Percentiles rank a stretch among this genome's conserved stretches.
phyloP scores from a whole-genome alignment of 2,113 vertebrate genomes.

The Oriolus oriolus region DNA sequence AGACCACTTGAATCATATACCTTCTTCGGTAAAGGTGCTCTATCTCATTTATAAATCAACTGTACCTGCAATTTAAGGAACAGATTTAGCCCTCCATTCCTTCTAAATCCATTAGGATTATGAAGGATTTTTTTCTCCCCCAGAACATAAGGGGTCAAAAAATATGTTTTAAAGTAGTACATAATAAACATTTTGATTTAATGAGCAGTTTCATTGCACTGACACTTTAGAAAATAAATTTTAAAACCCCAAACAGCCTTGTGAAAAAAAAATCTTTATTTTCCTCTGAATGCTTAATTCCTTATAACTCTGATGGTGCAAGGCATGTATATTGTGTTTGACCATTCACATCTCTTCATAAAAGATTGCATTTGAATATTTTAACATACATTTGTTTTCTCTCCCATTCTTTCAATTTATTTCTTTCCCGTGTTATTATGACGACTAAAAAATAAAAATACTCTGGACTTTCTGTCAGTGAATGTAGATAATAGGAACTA shows the following conservation, averaged over 20 bases:
- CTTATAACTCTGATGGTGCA: neutral
- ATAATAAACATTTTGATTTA: neutral
- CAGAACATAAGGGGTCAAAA: neutral
- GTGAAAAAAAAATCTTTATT: neutral
- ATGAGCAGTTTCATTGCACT: neutral
- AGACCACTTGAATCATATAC: neutral
- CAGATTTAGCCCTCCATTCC: neutral
- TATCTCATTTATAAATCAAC: neutral
- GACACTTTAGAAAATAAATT: neutral
- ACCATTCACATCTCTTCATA: neutral
- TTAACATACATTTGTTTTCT: neutral
- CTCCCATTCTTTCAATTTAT: neutral
- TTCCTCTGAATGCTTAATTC: neutral
- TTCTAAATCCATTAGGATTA: neutral
- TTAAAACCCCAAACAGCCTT: neutral
- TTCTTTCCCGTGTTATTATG: neutral
- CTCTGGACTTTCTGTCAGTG: neutral
- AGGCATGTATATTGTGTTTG: neutral
- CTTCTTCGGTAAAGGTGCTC: neutral
- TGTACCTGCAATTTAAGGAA: neutral
- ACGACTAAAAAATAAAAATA: neutral
- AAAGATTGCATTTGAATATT: neutral
- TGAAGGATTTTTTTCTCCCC: neutral
- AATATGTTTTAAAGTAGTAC: neutral
- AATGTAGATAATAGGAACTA: neutral